Evolutionary conservation across 2,113 vertebrate genomes (phyloP), one percentile per base, ranked within the genome.

Genomic region (Bagarius yarrelli): DNA sequence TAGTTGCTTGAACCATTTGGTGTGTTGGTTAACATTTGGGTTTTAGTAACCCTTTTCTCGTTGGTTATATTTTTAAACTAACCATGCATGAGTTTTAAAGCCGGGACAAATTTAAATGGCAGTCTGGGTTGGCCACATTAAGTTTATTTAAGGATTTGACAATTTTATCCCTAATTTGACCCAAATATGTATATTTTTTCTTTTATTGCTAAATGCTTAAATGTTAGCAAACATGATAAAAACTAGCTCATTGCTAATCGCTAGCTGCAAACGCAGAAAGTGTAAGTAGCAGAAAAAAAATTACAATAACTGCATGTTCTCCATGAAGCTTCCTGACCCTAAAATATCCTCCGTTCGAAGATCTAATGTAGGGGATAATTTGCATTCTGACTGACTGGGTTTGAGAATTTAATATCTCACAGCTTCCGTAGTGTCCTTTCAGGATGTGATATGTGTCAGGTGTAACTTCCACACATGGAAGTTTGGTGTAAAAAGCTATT

Each of bases 401-500:
- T 76, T 57, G 57, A 61, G 18, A 50, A 61, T 61, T 60, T 61
- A 19, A 67, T 70, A 27, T 80, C 44, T 44, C 52, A 57, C 14
- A 19, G 11, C 34, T 27, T 80, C 12, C 11, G 25, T 34, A 14
- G 55, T 67, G 60, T 34, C 52, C 52, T 81, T 75, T 19, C 15
- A 30, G 80, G 59, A 6, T 18, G 36, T 56, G 70, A 74, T 74
- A 59, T 32, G 32, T 61, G 80, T 30, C 80, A 69, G 59, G 16
- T 32, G 19, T 61, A 78, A 60, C 23, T 60, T 76, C n/a, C 15
- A 67, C 44, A 44, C n/a, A 25, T 78, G 69, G 53, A 79, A 50
- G 76, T 81, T 81, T 66, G 77, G 81, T 34, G 70, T 80, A 66
- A 70, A 83, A 84, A 85, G 81, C 82, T 83, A 84, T 87, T 89